A percentile compares a stretch with the other conserved stretches of the same genome.
Conservation (phyloP, 2,888 invertebrate species). For the Pasiphila rectangulata region DNA sequence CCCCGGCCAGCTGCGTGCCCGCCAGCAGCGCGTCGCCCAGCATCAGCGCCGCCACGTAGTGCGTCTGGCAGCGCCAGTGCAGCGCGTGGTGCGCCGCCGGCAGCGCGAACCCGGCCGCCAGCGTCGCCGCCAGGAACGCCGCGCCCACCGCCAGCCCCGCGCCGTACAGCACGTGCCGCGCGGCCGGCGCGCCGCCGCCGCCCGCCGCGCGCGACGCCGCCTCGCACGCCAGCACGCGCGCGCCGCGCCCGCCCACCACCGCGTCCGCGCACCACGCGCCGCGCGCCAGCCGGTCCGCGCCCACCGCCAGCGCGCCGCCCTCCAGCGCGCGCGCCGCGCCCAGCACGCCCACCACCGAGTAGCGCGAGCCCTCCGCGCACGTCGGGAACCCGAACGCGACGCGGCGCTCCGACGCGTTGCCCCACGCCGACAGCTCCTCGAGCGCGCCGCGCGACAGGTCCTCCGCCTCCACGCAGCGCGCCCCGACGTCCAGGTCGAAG, state of each 20-base stretch:
- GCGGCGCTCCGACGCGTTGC: slow-evolving; percentile 67
- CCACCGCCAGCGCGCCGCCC: slow-evolving; percentile 79
- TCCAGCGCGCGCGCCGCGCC: slow-evolving; percentile 48
- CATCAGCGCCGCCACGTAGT: slow-evolving; percentile 91
- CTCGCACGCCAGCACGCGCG: slow-evolving; percentile 69
- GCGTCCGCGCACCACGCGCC: slow-evolving; percentile 72
- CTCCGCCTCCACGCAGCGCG: slow-evolving; percentile 67
- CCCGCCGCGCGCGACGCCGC: slow-evolving; percentile 71
- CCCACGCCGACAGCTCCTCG: slow-evolving; percentile 49
- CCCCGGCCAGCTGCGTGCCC: slow-evolving; percentile 86
- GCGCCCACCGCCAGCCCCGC: slow-evolving; percentile 89
- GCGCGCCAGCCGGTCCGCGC: slow-evolving; percentile 67
- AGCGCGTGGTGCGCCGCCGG: slow-evolving; percentile 92
- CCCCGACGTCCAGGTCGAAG: slow-evolving; percentile 81
- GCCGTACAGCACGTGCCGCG: slow-evolving; percentile 86
- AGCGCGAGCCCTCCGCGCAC: slow-evolving; percentile 70
- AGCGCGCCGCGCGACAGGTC: slow-evolving; percentile 51
- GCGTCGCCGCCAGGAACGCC: slow-evolving; percentile 89
- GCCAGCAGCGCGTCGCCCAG: slow-evolving; percentile 90
- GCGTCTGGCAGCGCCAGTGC: slow-evolving; percentile 94
- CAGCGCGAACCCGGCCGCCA: slow-evolving; percentile 88
- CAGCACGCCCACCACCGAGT: slow-evolving; percentile 81
- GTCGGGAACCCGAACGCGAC: slow-evolving; percentile 65
- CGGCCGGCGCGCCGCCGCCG: slow-evolving; percentile 73
- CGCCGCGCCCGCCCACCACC: slow-evolving; percentile 54